A percentile compares a stretch with the other conserved stretches of the same genome.
These are phyloP conservation scores for Asobara japonica DNA, from an alignment of 1,140 invertebrate species.

Conservation along the genomic window DNA sequence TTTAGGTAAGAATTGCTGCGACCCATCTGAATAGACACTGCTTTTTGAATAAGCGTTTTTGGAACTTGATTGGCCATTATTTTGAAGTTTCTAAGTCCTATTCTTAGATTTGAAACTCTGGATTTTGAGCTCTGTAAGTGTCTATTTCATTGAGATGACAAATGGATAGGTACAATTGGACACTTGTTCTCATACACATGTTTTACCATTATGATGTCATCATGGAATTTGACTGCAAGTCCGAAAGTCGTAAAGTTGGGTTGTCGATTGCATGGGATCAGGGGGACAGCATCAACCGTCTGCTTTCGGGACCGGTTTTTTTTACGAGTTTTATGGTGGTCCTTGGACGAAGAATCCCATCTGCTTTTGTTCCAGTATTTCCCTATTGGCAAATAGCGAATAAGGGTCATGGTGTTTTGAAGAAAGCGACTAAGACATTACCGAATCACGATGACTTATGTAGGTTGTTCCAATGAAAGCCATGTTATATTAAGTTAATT, in stretches of 20 bases:
- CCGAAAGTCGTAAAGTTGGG: not conserved
- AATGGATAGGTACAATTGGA: not conserved
- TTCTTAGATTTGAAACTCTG: no score
- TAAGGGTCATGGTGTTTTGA: not conserved
- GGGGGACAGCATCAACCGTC: not conserved
- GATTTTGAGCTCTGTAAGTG: no score
- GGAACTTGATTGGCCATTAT: no score
- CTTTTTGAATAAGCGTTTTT: no score
- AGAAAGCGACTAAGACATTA: no score
- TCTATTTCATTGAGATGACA: no score
- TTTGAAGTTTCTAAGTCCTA: no score
- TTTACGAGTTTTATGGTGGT: conserved; percentile 18
- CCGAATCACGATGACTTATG: no score
- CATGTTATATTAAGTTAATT: no score
- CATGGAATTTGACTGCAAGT: conserved; percentile 4
- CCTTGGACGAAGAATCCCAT: not conserved
- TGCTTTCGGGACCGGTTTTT: conserved; percentile 17
- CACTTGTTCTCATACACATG: not conserved
- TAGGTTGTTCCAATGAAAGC: no score
- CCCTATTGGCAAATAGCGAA: not conserved
- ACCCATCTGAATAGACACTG: no score
- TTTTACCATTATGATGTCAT: not conserved
- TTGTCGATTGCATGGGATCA: not conserved
- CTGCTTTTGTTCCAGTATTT: not conserved
- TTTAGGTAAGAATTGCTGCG: no score